Evolutionary conservation across 2,888 invertebrate genomes (phyloP).

Genomic region (Brachycybe producta): DNA sequence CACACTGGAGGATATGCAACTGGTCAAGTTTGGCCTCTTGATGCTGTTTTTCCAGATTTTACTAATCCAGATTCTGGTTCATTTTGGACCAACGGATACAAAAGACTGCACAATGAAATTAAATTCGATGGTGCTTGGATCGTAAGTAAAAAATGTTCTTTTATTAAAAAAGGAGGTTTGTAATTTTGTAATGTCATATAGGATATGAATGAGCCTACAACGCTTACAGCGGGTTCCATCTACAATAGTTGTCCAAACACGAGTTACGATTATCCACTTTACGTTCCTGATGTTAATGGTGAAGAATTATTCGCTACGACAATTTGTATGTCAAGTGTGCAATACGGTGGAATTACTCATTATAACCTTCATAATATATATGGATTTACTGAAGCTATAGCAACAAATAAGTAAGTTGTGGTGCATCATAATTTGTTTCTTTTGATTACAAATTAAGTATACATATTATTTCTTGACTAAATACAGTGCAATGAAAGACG

Average conservation of each 20-base stretch:
- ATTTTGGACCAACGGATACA: conserved; percentile 62
- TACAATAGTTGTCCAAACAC: conserved; percentile 43
- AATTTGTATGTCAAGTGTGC: conserved; percentile 63
- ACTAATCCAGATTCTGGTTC: conserved; percentile 54
- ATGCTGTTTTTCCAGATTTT: conserved; percentile 62
- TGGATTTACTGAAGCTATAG: conserved; percentile 56
- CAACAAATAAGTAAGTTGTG: conserved; percentile 53
- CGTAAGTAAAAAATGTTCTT: no score
- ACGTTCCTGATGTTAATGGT: conserved; percentile 49
- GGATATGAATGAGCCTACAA: conserved; percentile 84
- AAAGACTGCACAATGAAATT: conserved; percentile 42
- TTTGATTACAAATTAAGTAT: no score
- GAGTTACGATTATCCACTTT: conserved; percentile 51
- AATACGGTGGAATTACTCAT: conserved; percentile 49
- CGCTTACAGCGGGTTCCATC: conserved; percentile 54
- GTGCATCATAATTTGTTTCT: conserved; percentile 4
- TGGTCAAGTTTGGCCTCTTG: conserved; percentile 58
- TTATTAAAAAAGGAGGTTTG: no score
- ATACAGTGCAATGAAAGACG: conserved; percentile 51
- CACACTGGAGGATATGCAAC: conserved; percentile 47
- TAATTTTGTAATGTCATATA: no score
- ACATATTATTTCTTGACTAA: no score
- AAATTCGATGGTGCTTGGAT: conserved; percentile 73
- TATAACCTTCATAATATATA: conserved; percentile 67
- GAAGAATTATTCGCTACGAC: conserved; percentile 53